phyloP scores from a whole-genome alignment of 2,797 vertebrate species.

The Graptemys geographica region DNA sequence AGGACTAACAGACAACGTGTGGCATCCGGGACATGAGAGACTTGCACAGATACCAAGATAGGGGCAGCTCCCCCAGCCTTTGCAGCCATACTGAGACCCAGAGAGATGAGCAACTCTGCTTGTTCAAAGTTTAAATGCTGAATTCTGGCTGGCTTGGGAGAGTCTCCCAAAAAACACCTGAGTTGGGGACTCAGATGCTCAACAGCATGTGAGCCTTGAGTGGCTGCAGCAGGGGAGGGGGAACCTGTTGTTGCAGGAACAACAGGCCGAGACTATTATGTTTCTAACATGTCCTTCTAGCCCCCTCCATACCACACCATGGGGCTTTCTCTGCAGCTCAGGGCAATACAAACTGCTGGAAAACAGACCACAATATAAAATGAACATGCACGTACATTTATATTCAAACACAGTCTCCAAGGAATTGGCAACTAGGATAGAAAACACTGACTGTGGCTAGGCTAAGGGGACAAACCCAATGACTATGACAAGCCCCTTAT shows the following conservation, averaged over 20 bases:
- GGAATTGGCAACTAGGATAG: not conserved
- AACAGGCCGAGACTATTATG: not conserved
- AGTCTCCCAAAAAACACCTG: not conserved
- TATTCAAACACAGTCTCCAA: constrained; percentile 3
- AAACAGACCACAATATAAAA: constrained; percentile 21
- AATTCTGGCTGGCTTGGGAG: not conserved
- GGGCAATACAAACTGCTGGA: constrained; percentile 7
- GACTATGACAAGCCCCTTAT: constrained; percentile 9
- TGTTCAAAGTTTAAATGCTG: not conserved
- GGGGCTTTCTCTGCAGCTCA: not conserved
- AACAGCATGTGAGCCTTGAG: too few relatives aligned
- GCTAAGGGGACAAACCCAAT: constrained; percentile 46
- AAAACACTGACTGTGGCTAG: not conserved
- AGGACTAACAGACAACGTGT: not conserved
- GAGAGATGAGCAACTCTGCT: not conserved
- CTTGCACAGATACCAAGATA: not conserved
- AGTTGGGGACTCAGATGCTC: too few relatives aligned
- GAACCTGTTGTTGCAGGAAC: not conserved
- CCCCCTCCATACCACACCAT: not conserved
- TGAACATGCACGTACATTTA: not conserved
- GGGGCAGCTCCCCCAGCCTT: not conserved
- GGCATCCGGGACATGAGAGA: not conserved
- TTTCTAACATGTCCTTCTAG: too few relatives aligned
- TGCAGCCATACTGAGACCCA: too few relatives aligned
- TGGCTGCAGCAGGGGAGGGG: not conserved